Evolutionary conservation across 2,113 vertebrate species (phyloP).

Genomic region (Fregetta grallaria): DNA sequence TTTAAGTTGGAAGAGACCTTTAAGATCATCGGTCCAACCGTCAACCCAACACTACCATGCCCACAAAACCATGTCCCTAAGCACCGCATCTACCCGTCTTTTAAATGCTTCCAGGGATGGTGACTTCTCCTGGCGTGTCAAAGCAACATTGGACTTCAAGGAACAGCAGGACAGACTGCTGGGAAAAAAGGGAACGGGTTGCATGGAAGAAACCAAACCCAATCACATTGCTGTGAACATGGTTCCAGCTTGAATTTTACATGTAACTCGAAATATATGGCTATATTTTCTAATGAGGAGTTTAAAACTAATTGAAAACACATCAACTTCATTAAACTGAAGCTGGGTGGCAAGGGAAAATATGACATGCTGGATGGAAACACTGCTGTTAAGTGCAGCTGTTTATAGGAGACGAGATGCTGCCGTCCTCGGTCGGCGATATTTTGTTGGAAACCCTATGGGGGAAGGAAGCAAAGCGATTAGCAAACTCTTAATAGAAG

Average conservation of each 20-base stretch:
- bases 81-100: too few relatives aligned
- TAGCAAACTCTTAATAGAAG: not conserved
- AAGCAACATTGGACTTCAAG: not conserved
- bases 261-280: not conserved
- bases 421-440: accelerated
- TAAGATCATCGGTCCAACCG: too few relatives aligned
- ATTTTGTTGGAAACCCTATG: not conserved
- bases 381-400: not conserved
- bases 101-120: too few relatives aligned
- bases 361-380: not conserved
- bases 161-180: not conserved
- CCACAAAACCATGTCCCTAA: too few relatives aligned
- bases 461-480: not conserved
- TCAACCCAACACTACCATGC: too few relatives aligned
- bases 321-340: accelerated
- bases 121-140: not conserved
- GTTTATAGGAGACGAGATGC: not conserved
- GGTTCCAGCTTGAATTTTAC: not conserved
- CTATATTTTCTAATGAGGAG: not conserved
- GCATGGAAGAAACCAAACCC: not conserved
- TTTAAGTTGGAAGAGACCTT: too few relatives aligned
- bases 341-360: not conserved
- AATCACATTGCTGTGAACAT: not conserved
- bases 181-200: not conserved
- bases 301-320: not conserved